phyloP scores from a whole-genome alignment of 2,797 vertebrate species.

The Pangasius macronema region DNA sequence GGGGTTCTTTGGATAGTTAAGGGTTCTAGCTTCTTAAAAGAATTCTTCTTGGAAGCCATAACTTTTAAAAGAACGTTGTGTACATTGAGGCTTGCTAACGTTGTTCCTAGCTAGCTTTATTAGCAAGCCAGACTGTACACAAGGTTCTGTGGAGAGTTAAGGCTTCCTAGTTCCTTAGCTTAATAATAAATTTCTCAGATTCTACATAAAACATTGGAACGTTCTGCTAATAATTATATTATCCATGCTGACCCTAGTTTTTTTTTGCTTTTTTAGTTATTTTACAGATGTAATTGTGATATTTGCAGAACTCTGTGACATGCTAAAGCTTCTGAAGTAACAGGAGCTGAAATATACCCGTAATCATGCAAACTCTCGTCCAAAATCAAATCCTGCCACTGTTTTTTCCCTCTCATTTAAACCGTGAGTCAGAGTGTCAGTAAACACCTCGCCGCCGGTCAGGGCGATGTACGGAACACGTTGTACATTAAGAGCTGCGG shows the following conservation, averaged over 20 bases:
- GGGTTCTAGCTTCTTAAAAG: background rate
- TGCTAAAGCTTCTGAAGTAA: conserved; percentile 2
- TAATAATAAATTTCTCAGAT: background rate
- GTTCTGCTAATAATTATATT: background rate
- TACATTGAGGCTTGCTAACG: background rate
- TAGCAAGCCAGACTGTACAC: background rate
- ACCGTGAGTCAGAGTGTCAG: background rate
- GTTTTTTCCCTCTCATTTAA: background rate
- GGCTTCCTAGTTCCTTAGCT: background rate
- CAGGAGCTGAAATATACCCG: background rate
- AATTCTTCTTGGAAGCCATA: background rate
- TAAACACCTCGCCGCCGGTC: background rate
- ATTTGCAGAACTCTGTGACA: background rate
- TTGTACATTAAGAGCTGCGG: background rate
- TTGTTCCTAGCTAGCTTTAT: background rate
- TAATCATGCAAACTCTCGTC: background rate
- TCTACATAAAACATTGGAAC: background rate
- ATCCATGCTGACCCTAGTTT: too few relatives aligned
- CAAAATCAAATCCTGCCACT: background rate
- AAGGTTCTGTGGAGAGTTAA: background rate
- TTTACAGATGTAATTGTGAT: background rate
- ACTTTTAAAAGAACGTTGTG: background rate
- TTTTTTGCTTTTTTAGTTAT: background rate
- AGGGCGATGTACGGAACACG: background rate
- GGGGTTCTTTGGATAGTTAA: background rate